Conservation (phyloP, 2,113 vertebrate species). For the Osmerus eperlanus region DNA sequence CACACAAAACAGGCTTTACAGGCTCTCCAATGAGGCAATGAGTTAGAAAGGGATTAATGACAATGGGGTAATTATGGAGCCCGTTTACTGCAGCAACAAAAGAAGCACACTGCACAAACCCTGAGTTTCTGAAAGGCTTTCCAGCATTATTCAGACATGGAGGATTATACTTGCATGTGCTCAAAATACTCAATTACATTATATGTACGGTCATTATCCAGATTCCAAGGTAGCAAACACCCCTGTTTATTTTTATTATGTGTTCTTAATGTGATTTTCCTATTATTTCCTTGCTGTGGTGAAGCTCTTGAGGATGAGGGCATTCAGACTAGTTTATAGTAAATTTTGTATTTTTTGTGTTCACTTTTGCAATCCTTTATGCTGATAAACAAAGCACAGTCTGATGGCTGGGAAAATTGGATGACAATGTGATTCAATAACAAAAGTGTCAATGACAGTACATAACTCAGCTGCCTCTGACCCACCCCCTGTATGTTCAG, state of each 20-base stretch:
- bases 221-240: neutral
- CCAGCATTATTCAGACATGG: conserved; percentile 10
- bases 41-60: conserved; percentile 10
- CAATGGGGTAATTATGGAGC: conserved; percentile 10
- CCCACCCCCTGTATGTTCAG: neutral
- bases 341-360: neutral
- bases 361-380: neutral
- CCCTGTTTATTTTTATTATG: neutral
- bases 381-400: conserved; percentile 5
- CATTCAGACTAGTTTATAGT: neutral
- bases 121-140: neutral
- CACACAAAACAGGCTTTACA: neutral
- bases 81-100: conserved; percentile 14
- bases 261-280: neutral
- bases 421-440: neutral
- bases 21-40: neutral
- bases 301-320: neutral
- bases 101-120: neutral
- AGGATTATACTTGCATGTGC: conserved; percentile 18
- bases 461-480: neutral
- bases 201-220: conserved; percentile 2
- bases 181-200: conserved; percentile 3
- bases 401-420: neutral
- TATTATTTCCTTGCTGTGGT: neutral
- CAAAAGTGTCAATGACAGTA: neutral